Base-by-base conservation (phyloP, 64 coral and sea anemone species). In the Cladopsammia gracilis region DNA sequence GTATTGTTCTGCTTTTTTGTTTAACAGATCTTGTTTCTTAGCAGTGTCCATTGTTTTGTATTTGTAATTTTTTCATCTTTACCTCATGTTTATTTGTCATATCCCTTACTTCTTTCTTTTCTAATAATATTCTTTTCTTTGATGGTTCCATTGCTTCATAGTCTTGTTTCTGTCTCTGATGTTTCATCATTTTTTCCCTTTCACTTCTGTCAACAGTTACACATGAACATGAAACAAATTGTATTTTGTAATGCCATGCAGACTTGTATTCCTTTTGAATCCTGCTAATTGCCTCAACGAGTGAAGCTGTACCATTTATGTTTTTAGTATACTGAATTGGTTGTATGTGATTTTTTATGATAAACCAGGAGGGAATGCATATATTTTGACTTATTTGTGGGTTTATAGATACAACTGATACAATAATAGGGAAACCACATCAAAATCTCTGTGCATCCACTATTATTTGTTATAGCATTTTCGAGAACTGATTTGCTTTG, bases 401-500 rank as follows among this genome's bases (percentile, higher is more conserved):
- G 34, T 34, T 34, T 34, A 34, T 34, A 34, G 34, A 34, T 34
- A 34, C 34, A 34, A 34, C 34, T 34, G 34, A 34, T 34, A 34
- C 34, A 34, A 34, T 34, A 34, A 34, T 2, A 34, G 34, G 34
- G 34, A 34, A 34, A 2, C 34, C 34, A 34, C 34, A 34, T 34
- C 34, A 34, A 34, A 34, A 34, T 1, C 34, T 2, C 34, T 34
- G 34, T 34, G 34, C 34, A 34, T 34, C 34, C 34, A 34, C 34
- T 34, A 34, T 34, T 34, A 34, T 23, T 90, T 73, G 15, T 6
- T 76, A 77, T 65, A 78, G 51, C 46, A 89, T 89, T 59, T 77
- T 89, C 73, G 22, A 89, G 58, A 42, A 76, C 66, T 77, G 56
- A 89, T 89, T 76, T 89, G 87, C 73, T 89, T 89, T 89, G 72